Evolutionary conservation across 2,797 vertebrate genomes (phyloP).

Genomic region (Tragopan temminckii): DNA sequence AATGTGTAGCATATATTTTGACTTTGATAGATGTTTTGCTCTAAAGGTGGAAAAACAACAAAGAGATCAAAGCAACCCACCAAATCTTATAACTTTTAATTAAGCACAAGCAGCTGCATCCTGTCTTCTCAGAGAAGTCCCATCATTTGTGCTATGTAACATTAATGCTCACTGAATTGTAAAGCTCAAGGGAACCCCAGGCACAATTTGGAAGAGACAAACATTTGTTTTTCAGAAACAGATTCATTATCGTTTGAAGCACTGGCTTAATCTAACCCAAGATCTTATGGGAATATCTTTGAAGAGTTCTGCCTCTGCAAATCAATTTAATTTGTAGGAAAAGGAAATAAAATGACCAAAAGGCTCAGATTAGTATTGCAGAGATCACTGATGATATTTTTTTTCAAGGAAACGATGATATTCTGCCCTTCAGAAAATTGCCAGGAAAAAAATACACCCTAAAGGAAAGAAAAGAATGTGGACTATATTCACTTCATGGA

Average conservation of each 20-base stretch:
- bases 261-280: constrained; percentile 64
- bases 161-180: constrained; percentile 70
- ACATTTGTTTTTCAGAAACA: constrained; percentile 70
- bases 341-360: constrained; percentile 43
- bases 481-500: not conserved
- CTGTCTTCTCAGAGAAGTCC: constrained; percentile 52
- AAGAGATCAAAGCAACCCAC: constrained; percentile 55
- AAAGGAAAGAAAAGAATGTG: not conserved
- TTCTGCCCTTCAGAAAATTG: constrained; percentile 54
- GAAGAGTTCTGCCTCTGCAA: constrained; percentile 51
- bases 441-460: not conserved
- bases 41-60: constrained; percentile 30
- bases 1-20: not conserved
- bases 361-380: not conserved
- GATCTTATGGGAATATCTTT: constrained; percentile 66
- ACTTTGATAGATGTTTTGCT: constrained; percentile 42
- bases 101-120: constrained; percentile 60
- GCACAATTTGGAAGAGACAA: constrained; percentile 62
- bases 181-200: constrained; percentile 66
- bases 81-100: constrained; percentile 70
- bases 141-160: constrained; percentile 59
- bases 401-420: constrained; percentile 14
- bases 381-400: not conserved
- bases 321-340: constrained; percentile 57
- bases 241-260: constrained; percentile 69